Percentiles rank a stretch among this genome's conserved stretches.
phyloP scores from a whole-genome alignment of 2,113 vertebrate genomes.

The Syngnathus typhle region DNA sequence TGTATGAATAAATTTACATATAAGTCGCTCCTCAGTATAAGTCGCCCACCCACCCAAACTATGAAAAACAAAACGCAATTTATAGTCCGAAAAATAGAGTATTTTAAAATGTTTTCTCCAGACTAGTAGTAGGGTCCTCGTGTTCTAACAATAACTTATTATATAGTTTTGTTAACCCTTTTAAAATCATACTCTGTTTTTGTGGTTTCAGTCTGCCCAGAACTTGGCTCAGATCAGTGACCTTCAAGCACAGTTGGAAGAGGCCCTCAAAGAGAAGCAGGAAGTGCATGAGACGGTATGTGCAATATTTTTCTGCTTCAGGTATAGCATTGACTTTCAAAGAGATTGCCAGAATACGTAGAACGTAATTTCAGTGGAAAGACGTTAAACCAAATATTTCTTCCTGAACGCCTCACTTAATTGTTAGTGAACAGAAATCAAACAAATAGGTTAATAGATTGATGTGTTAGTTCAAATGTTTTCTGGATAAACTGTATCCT shows the following conservation, averaged over 20 bases:
- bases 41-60: too few species aligned
- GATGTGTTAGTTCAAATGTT: neutral
- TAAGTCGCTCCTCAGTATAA: too few species aligned
- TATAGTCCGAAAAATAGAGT: too few species aligned
- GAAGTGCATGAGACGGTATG: conserved; percentile 92
- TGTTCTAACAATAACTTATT: neutral
- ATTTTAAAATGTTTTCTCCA: neutral
- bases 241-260: conserved; percentile 89
- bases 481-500: neutral
- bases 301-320: neutral
- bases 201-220: conserved; percentile 78
- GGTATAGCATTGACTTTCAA: neutral
- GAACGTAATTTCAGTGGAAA: neutral
- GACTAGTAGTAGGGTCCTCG: neutral
- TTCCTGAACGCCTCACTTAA: neutral
- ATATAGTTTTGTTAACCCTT: neutral
- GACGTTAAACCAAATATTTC: neutral
- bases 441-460: neutral
- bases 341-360: neutral
- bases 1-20: too few species aligned
- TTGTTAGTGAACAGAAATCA: neutral
- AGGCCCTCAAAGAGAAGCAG: conserved; percentile 89
- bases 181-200: neutral
- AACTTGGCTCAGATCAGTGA: conserved; percentile 94
- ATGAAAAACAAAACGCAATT: too few species aligned